Base-by-base conservation (phyloP, 2,888 invertebrate species). In the Leptopilina myrica region DNA sequence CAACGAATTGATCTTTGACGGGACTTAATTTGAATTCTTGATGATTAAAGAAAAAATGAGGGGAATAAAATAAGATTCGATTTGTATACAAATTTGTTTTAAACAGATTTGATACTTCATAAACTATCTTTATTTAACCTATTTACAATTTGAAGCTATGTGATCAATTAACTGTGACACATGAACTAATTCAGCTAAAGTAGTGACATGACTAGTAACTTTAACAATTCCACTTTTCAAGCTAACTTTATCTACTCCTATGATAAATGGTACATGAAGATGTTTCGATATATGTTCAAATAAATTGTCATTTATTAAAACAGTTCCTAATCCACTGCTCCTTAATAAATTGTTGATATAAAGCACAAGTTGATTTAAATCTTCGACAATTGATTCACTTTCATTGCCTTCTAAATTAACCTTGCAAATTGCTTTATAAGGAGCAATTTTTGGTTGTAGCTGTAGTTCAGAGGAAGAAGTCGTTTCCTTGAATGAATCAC, bases 351-450 rank as follows among this genome's bases (percentile, higher is more conserved):
- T 92, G 81, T 93, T 93, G 46, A 95, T 86, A 88, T 94, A 94
- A 5, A 92, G 86, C 53, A 94, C 92, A 56, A 95, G 90, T 81
- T 94, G 93, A 56, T 89, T 89, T 33, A 95, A 88, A 84, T 94
- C 94, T 75, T 90, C 91, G 78, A 82, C 81, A 69, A 82, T 85
- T 53, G 85, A 81, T 43, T 89, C 87, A 4, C 77, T 80, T 62
- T 90, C 86, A 81, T 90, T 89, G 87, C 93, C 93, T 91, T 89
- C 90, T 81, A 84, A 88, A 88, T 76, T 65, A 43, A 93, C 88
- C 75, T 94, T 93, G 89, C 96, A 94, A 69, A 94, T 93, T 80
- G 96, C 94, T 93, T 96, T 96, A 88, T 95, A 96, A 0, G 97
- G 97, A 14, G 96, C 94, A 80, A 97, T 92, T 91, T 94, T 95